These are phyloP conservation scores for Eulithis testata DNA, from an alignment of 2,888 invertebrate genomes.

Conservation along the genomic window DNA sequence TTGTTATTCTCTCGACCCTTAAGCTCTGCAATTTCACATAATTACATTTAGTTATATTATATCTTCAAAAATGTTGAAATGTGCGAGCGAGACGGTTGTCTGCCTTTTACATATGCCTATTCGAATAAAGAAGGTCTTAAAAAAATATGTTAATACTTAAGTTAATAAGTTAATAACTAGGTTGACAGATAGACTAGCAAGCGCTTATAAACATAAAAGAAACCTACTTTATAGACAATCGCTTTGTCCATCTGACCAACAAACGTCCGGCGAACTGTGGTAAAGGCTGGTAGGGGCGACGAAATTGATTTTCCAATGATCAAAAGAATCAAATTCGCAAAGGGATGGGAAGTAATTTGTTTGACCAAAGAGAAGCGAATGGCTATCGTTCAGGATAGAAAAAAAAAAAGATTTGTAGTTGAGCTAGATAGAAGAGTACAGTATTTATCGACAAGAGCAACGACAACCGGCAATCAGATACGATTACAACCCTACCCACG, in stretches of 20 bases:
- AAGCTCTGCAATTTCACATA: no score
- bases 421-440: slow-evolving; percentile 14
- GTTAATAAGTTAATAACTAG: no score
- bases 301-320: slow-evolving; percentile 73
- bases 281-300: slow-evolving; percentile 51
- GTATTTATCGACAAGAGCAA: not conserved
- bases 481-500: no score
- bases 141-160: no score
- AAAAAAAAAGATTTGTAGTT: slow-evolving; percentile 1
- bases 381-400: slow-evolving; percentile 21
- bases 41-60: no score
- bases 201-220: slow-evolving; percentile 1
- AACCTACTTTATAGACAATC: slow-evolving; percentile 33
- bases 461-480: no score
- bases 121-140: no score
- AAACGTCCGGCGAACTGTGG: slow-evolving; percentile 34
- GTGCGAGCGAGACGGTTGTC: no score
- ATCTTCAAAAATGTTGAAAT: no score
- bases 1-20: no score
- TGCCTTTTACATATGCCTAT: no score
- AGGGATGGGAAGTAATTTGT: slow-evolving; percentile 71
- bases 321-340: slow-evolving; percentile 74
- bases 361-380: slow-evolving; percentile 59
- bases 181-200: not conserved
- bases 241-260: slow-evolving; percentile 33